Conservation (phyloP, 2,797 vertebrate species). For the Eurystomus glaucurus region DNA sequence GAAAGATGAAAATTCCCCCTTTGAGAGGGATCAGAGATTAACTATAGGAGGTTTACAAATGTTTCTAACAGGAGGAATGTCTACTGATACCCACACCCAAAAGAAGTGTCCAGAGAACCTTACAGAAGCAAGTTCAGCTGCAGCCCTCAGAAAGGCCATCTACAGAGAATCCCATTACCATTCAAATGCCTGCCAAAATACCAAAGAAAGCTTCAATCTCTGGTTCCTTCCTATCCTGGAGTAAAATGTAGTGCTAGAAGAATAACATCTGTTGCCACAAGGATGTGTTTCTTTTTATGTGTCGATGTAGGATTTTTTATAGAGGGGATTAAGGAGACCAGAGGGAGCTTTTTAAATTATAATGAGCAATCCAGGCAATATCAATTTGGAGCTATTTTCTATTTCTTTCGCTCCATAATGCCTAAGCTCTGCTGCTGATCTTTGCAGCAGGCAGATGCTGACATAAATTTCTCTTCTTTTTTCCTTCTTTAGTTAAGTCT, state of each 20-base stretch:
- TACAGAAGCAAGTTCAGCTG: neutral
- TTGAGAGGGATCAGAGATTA: neutral
- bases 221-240: neutral
- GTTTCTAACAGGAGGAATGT: neutral
- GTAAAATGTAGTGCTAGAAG: neutral
- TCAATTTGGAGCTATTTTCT: slow-evolving; percentile 8
- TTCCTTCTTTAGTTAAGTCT: slow-evolving; percentile 44
- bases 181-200: neutral
- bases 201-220: neutral
- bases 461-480: slow-evolving; percentile 38
- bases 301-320: neutral
- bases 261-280: neutral
- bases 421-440: neutral
- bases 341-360: neutral
- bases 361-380: slow-evolving; percentile 27
- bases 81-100: neutral
- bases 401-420: neutral
- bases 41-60: neutral
- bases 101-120: neutral
- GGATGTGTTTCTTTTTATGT: neutral
- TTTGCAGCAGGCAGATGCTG: slow-evolving; percentile 22
- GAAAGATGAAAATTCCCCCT: neutral
- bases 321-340: neutral
- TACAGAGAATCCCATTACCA: neutral
- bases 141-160: neutral